Base-by-base conservation (phyloP, 2,888 invertebrate genomes). In the Dryomyza anilis region DNA sequence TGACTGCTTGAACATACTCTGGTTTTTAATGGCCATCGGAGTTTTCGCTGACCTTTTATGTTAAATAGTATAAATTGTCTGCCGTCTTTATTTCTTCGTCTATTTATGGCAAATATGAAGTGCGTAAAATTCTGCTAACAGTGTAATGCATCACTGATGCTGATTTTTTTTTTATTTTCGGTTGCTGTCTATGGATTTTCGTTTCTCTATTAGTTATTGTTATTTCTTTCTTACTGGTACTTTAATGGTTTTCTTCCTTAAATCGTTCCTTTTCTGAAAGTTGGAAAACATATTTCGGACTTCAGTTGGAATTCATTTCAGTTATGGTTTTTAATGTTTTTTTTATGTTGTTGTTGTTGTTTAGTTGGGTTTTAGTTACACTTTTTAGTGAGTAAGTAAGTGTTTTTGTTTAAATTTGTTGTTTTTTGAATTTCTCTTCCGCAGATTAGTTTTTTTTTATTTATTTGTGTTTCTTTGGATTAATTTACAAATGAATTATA, bases 11-110 rank as follows among this genome's bases (percentile, higher is more conserved):
- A 16, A 23, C 8, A 29, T 64, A 69, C 70, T 73, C 70, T 73
- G 72, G 69, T 72, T n/a, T n/a, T n/a, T n/a, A 64, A 69, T 70
- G 70, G 71, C 70, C 72, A 72, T 74, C 65, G 27, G n/a, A n/a
- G n/a, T n/a, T n/a, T n/a, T n/a, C n/a, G n/a, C n/a, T n/a, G n/a
- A n/a, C n/a, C n/a, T n/a, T n/a, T n/a, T n/a, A n/a, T n/a, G n/a
- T n/a, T 10, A 43, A 39, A 33, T n/a, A n/a, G n/a, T n/a, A n/a
- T 52, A 29, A 7, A 14, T 27, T 56, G 43, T 48, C 10, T 50
- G 50, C 33, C 65, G 57, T 29, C n/a, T 46, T 46, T 23, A 23
- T 52, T 56, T 43, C 12, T n/a, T 50, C 10, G 30, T 16, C 60
- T 14, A 48, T 30, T 25, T 58, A 36, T 30, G 27, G 25, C 59